These are phyloP conservation scores for Erithacus rubecula DNA, from an alignment of 2,797 vertebrate species.

Conservation along the genomic window DNA sequence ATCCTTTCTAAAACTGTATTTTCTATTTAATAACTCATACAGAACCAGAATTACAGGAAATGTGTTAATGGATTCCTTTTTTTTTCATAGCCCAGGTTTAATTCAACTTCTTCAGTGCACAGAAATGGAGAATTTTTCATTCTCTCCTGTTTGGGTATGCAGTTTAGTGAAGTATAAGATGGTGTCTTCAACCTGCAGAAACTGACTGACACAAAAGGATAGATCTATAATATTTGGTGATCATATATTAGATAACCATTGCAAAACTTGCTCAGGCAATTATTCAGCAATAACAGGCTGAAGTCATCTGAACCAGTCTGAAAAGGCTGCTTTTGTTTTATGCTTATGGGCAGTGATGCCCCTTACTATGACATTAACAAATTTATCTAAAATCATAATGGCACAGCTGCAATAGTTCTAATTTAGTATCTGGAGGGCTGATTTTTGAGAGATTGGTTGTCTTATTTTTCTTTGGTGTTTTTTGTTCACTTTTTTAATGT, in stretches of 20 bases:
- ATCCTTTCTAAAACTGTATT: background rate
- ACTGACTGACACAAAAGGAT: background rate
- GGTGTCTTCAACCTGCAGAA: background rate
- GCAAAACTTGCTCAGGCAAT: background rate
- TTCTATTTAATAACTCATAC: constrained; percentile 1
- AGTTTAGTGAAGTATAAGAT: background rate
- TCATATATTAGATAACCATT: background rate
- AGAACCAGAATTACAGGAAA: background rate
- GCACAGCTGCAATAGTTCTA: background rate
- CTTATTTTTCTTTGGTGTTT: background rate
- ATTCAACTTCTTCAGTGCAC: background rate
- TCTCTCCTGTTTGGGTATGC: background rate
- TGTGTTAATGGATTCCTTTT: background rate
- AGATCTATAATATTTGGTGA: background rate
- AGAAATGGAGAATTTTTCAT: background rate
- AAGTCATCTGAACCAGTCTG: background rate
- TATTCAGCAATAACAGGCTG: background rate
- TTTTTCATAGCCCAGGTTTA: background rate
- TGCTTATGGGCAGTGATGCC: background rate
- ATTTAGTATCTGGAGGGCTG: background rate
- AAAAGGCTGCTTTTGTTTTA: background rate
- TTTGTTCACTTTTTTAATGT: background rate
- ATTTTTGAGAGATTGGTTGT: background rate
- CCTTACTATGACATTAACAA: background rate
- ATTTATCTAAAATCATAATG: background rate